phyloP scores from a whole-genome alignment of 2,888 invertebrate genomes.

The Microctonus brassicae region DNA sequence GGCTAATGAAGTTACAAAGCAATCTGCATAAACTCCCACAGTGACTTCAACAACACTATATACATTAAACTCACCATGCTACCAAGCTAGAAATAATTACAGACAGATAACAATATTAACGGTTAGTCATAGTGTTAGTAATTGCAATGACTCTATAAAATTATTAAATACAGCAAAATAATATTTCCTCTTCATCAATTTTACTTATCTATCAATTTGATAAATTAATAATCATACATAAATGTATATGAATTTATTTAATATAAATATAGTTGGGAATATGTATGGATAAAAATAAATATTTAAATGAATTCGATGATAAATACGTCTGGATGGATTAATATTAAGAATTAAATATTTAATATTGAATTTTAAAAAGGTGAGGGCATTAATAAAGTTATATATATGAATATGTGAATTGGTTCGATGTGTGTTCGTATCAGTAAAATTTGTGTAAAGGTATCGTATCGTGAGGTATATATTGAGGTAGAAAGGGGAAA shows the following conservation, averaged over 20 bases:
- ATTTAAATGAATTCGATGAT: too few species aligned
- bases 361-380: background rate
- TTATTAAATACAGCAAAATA: slow-evolving; percentile 31
- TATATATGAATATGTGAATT: background rate
- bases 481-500: background rate
- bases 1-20: slow-evolving; percentile 69
- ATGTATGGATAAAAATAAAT: too few species aligned
- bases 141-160: slow-evolving; percentile 57
- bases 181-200: slow-evolving; percentile 2
- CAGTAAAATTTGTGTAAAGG: background rate
- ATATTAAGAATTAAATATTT: background rate
- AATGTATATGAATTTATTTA: too few species aligned
- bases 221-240: too few species aligned
- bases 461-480: background rate
- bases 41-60: slow-evolving; percentile 53
- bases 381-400: background rate
- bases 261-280: too few species aligned
- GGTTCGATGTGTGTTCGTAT: background rate
- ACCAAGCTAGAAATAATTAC: slow-evolving; percentile 61
- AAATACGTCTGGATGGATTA: background rate
- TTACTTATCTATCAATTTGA: background rate
- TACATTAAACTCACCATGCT: slow-evolving; percentile 35
- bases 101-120: slow-evolving; percentile 63
- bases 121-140: slow-evolving; percentile 61
- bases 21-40: slow-evolving; percentile 67